phyloP scores from a whole-genome alignment of 2,113 vertebrate species.

The Cricetomys ansorgei region DNA sequence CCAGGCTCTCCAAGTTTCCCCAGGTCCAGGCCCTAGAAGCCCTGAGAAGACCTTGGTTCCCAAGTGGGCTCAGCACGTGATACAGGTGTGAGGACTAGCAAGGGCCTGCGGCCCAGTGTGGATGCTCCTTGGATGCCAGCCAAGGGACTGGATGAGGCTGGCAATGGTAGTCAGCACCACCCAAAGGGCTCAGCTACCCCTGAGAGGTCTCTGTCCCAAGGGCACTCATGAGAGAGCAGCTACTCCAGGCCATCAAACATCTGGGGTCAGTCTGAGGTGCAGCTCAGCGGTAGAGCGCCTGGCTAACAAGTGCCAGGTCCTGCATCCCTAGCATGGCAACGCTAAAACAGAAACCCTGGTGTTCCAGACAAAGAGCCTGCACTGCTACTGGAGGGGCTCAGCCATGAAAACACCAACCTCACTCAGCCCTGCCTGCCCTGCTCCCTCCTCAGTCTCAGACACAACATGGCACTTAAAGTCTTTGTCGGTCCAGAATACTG shows the following conservation, averaged over 20 bases:
- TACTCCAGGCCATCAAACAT: background rate
- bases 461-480: background rate
- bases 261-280: background rate
- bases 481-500: background rate
- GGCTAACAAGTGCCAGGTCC: background rate
- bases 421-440: background rate
- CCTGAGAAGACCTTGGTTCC: background rate
- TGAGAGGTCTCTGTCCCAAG: background rate
- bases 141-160: background rate
- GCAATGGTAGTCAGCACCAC: background rate
- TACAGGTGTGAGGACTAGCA: too few relatives aligned
- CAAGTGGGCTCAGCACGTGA: background rate
- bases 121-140: background rate
- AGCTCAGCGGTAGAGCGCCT: too few relatives aligned
- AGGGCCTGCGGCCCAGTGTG: background rate
- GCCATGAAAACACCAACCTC: background rate
- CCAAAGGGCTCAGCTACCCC: background rate
- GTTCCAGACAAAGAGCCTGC: background rate
- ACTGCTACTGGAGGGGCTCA: background rate
- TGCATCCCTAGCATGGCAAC: background rate
- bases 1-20: background rate
- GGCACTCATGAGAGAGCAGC: background rate
- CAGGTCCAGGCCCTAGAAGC: background rate
- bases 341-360: background rate
- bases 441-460: background rate